A percentile compares a stretch with the other conserved stretches of the same genome.
Evolutionary conservation across 2,113 vertebrate genomes (phyloP).

Genomic region (Merops nubicus): DNA sequence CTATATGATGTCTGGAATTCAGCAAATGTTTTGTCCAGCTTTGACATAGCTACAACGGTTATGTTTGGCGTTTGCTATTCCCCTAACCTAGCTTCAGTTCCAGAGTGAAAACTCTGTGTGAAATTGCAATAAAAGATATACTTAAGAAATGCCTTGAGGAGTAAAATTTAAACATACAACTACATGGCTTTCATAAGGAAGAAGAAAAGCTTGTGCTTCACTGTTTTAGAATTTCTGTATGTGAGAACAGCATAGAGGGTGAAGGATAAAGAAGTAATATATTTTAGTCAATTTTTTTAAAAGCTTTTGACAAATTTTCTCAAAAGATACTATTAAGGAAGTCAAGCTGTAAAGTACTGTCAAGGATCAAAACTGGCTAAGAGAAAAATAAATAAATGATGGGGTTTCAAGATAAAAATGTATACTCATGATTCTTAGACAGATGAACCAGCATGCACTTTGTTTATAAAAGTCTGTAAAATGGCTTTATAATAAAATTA

Average conservation of each 20-base stretch:
- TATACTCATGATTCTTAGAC: neutral
- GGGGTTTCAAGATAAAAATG: neutral
- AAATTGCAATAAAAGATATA: neutral
- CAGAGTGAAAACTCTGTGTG: neutral
- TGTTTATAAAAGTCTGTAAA: neutral
- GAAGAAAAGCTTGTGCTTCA: neutral
- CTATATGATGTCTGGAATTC: neutral
- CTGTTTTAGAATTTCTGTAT: neutral
- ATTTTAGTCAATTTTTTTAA: neutral
- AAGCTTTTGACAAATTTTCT: neutral
- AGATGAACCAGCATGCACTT: neutral
- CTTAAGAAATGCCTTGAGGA: neutral
- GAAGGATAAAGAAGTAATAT: neutral
- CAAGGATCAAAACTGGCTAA: neutral
- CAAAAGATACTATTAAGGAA: neutral
- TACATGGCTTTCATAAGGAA: neutral
- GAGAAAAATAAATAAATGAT: neutral
- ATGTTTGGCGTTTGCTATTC: neutral
- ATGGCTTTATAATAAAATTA: neutral
- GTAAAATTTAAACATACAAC: neutral
- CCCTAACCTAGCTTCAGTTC: neutral
- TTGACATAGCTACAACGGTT: neutral
- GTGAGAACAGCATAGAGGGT: neutral
- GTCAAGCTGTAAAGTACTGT: neutral
- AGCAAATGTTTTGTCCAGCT: neutral